Percentiles rank a stretch among this genome's conserved stretches.
Evolutionary conservation across 2,113 vertebrate genomes (phyloP).

Genomic region (Apteryx mantelli): DNA sequence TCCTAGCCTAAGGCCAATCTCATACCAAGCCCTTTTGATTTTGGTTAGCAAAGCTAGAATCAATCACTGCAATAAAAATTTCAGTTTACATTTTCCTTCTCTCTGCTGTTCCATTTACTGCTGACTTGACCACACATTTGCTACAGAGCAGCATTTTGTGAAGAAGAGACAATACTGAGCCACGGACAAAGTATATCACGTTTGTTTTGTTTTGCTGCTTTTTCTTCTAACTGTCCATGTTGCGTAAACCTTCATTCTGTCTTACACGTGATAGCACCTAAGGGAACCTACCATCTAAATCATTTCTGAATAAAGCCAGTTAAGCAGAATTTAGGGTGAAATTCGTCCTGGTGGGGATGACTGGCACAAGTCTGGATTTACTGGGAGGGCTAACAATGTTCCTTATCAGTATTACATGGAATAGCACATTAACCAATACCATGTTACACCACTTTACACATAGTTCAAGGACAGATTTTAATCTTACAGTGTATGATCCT

Average conservation of each 20-base stretch:
- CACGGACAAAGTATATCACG: background rate
- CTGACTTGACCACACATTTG: background rate
- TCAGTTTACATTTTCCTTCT: slow-evolving; percentile 1
- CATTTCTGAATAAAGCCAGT: background rate
- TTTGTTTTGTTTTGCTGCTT: background rate
- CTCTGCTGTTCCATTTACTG: background rate
- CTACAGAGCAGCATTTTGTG: background rate
- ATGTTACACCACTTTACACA: background rate
- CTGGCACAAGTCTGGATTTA: background rate
- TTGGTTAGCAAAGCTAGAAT: slow-evolving; percentile 25
- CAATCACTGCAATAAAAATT: slow-evolving; percentile 31
- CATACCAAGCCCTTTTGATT: slow-evolving; percentile 41
- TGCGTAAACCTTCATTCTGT: background rate
- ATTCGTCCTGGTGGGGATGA: background rate
- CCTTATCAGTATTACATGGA: background rate
- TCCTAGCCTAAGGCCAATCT: slow-evolving; percentile 11
- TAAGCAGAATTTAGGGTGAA: background rate
- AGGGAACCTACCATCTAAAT: background rate
- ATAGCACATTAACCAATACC: background rate
- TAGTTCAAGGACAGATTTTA: background rate
- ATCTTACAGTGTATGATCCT: background rate
- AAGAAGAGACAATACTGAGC: background rate
- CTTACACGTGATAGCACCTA: background rate
- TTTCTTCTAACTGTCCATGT: background rate
- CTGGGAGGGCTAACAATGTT: background rate